phyloP scores from a whole-genome alignment of 2,888 invertebrate species.

The Cephonodes hylas region DNA sequence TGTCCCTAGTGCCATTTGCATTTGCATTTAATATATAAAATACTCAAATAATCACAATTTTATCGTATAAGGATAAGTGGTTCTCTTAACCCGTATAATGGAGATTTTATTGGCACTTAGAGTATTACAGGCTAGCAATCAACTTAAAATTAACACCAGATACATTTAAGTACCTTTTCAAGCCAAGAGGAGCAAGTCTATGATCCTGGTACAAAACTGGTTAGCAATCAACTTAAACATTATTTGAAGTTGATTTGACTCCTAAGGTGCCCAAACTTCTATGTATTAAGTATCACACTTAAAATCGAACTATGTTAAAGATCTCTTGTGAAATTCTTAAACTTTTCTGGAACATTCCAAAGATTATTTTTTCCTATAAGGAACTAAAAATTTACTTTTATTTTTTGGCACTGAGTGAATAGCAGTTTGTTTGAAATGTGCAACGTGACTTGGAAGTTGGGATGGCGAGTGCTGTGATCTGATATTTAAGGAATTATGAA shows the following conservation, averaged over 20 bases:
- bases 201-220: no score
- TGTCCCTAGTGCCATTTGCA: constrained; percentile 7
- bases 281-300: background rate
- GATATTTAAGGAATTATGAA: background rate
- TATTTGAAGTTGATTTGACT: background rate
- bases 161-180: no score
- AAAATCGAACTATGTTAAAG: background rate
- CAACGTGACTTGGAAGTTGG: background rate
- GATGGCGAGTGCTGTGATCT: background rate
- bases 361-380: background rate
- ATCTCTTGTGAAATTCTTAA: background rate
- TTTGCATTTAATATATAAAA: constrained; percentile 9
- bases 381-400: background rate
- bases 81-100: background rate
- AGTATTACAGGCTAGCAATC: background rate
- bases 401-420: background rate
- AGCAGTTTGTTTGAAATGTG: background rate
- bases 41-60: constrained; percentile 12
- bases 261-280: background rate
- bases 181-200: no score
- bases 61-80: constrained; percentile 3
- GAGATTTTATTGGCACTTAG: background rate
- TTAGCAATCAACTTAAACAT: background rate
- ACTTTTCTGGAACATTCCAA: background rate
- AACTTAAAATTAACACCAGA: no score